Percentiles rank a stretch among this genome's conserved stretches.
Evolutionary conservation across 1,140 invertebrate species (phyloP).

Genomic region (Eubasilissa regina): DNA sequence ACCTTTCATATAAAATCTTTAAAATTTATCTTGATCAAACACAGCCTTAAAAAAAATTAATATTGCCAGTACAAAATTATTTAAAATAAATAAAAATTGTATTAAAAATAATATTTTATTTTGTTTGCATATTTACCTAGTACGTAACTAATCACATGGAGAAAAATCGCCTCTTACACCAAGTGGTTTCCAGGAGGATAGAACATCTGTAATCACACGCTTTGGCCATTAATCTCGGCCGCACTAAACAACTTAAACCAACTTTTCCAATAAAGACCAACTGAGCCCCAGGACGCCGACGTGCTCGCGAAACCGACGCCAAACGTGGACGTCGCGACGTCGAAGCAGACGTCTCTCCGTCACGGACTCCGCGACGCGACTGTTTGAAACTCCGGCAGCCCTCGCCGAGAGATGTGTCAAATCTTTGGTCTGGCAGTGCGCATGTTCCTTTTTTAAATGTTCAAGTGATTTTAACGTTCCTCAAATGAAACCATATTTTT

Average conservation of each 20-base stretch:
- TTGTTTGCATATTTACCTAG: constrained; percentile 18
- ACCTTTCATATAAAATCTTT: too few relatives aligned
- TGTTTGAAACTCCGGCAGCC: constrained; percentile 41
- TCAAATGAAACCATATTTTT: neutral
- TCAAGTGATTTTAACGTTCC: constrained; percentile 23
- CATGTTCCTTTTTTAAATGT: constrained; percentile 48
- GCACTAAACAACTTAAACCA: constrained; percentile 48
- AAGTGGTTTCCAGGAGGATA: constrained; percentile 35
- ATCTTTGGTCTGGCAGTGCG: constrained; percentile 41
- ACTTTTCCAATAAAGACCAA: constrained; percentile 52
- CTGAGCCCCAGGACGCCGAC: constrained; percentile 29
- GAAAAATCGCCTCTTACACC: constrained; percentile 30
- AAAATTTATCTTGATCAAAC: too few relatives aligned
- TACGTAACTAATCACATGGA: constrained; percentile 15
- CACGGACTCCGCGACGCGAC: constrained; percentile 47
- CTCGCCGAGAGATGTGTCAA: constrained; percentile 44
- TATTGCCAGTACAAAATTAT: neutral
- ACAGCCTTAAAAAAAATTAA: too few relatives aligned
- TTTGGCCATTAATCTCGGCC: constrained; percentile 52
- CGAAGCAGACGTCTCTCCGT: constrained; percentile 21
- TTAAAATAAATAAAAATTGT: neutral
- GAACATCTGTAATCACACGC: constrained; percentile 54
- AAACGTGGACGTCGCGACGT: neutral
- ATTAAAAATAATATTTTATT: neutral
- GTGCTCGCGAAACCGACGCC: constrained; percentile 13